phyloP scores from a whole-genome alignment of 2,113 vertebrate genomes.

The Eira barbara region DNA sequence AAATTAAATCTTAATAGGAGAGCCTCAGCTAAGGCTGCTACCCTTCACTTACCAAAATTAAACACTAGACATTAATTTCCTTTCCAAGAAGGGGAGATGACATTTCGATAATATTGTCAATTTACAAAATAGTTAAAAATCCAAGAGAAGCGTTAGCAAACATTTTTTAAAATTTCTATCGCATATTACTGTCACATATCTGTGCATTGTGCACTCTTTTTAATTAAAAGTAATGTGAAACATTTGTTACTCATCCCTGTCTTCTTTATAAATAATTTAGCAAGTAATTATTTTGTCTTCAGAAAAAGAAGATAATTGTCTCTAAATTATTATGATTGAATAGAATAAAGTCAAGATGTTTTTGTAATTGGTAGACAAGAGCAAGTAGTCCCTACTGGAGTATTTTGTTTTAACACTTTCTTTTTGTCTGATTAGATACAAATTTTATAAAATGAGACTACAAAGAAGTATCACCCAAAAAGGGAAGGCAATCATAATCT shows the following conservation, averaged over 20 bases:
- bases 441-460: constrained; percentile 4
- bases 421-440: neutral
- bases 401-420: neutral
- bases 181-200: neutral
- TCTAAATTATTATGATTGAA: constrained; percentile 38
- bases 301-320: constrained; percentile 30
- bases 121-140: constrained; percentile 54
- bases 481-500: neutral
- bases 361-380: constrained; percentile 9
- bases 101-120: constrained; percentile 69
- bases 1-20: constrained; percentile 81
- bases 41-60: constrained; percentile 79
- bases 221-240: constrained; percentile 49
- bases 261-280: constrained; percentile 33
- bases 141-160: constrained; percentile 42
- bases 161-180: neutral
- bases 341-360: constrained; percentile 49
- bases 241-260: constrained; percentile 25
- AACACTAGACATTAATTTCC: constrained; percentile 73
- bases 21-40: constrained; percentile 49
- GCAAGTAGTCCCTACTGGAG: neutral
- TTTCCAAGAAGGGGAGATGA: constrained; percentile 60
- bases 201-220: constrained; percentile 9
- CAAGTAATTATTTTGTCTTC: constrained; percentile 47
- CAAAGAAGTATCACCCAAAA: neutral